A percentile compares a stretch with the other conserved stretches of the same genome.
phyloP scores from a whole-genome alignment of 2,797 vertebrate species.

The Harpagifer antarcticus region DNA sequence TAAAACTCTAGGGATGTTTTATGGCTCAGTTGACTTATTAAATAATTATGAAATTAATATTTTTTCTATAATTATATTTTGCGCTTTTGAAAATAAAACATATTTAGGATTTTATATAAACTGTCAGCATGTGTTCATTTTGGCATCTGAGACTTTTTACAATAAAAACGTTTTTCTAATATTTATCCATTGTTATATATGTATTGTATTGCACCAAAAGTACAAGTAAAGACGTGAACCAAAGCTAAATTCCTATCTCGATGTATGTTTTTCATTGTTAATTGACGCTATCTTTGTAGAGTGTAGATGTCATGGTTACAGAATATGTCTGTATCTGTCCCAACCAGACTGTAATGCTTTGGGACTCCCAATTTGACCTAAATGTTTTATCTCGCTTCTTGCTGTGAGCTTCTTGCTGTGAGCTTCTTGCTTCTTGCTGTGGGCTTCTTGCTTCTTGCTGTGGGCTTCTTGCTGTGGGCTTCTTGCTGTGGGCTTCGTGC shows the following conservation, averaged over 20 bases:
- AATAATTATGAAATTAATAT: neutral
- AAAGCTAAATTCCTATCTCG: neutral
- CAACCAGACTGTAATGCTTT: neutral
- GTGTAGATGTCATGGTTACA: neutral
- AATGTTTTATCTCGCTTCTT: neutral
- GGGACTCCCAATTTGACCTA: too few relatives aligned
- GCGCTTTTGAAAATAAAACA: neutral
- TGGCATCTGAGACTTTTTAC: neutral
- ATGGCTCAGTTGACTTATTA: neutral
- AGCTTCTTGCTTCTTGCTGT: too few relatives aligned
- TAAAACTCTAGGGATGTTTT: neutral
- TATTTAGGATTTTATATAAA: neutral
- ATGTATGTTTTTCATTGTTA: neutral
- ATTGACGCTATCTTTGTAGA: neutral
- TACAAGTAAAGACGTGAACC: neutral
- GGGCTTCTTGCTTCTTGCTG: too few relatives aligned
- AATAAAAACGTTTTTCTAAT: neutral
- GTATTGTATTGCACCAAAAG: neutral
- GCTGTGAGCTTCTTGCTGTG: too few relatives aligned
- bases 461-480: too few relatives aligned
- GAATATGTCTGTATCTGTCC: neutral
- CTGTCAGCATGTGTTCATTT: neutral
- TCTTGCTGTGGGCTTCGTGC: too few relatives aligned
- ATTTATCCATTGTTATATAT: neutral
- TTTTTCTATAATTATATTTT: neutral